Percentiles rank a stretch among this genome's conserved stretches.
phyloP scores from a whole-genome alignment of 2,797 vertebrate species.

The Brachyrhaphis roseni region DNA sequence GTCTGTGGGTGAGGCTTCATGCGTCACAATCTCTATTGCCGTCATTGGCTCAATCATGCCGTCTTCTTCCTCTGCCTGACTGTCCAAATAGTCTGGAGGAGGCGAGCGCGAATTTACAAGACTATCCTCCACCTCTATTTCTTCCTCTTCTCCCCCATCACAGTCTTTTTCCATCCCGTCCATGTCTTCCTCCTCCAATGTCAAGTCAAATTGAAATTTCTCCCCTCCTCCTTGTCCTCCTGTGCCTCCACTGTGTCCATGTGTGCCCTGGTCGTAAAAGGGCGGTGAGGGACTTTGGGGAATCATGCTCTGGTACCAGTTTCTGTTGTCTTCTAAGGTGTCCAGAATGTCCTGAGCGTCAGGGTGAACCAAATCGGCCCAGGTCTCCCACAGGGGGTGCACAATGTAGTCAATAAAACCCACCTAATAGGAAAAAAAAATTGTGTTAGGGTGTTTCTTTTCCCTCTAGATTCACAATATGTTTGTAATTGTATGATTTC shows the following conservation, averaged over 20 bases:
- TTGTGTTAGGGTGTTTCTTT: neutral
- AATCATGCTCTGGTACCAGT: constrained; percentile 99
- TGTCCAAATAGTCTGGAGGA: constrained; percentile 68
- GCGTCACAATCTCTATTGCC: constrained; percentile 87
- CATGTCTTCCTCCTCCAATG: constrained; percentile 93
- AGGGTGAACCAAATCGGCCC: constrained; percentile 97
- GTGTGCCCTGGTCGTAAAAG: constrained; percentile 88
- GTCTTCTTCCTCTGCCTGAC: constrained; percentile 71
- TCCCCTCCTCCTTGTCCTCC: constrained; percentile 82
- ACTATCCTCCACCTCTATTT: constrained; percentile 84
- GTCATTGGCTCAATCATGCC: constrained; percentile 75
- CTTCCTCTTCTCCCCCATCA: constrained; percentile 73
- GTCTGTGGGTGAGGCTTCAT: constrained; percentile 91
- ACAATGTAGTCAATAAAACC: constrained; percentile 99
- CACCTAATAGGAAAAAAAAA: constrained; percentile 78
- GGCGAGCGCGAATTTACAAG: constrained; percentile 76
- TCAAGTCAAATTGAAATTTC: constrained; percentile 98
- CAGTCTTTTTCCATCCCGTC: constrained; percentile 92
- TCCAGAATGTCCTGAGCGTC: constrained; percentile 98
- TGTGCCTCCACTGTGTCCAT: constrained; percentile 83
- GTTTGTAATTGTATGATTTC: neutral
- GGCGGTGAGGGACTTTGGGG: constrained; percentile 97
- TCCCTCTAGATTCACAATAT: neutral
- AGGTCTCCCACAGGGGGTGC: constrained; percentile 97
- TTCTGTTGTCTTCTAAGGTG: constrained; percentile 97